phyloP scores from a whole-genome alignment of 2,113 vertebrate species.

The Mus spicilegus region DNA sequence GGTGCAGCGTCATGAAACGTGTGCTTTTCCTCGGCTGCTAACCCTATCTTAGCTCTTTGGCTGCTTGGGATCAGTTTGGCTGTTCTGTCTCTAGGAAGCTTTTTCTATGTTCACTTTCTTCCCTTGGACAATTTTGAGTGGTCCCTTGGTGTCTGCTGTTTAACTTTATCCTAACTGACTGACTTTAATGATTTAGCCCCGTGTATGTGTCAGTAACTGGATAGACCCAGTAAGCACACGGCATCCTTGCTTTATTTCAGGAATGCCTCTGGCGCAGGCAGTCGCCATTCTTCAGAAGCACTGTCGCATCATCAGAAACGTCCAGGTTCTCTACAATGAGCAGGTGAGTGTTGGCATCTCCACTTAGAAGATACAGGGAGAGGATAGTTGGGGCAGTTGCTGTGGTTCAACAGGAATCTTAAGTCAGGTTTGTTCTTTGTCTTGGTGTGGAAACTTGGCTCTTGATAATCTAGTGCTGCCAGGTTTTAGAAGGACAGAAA shows the following conservation, averaged over 20 bases:
- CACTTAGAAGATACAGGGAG: neutral
- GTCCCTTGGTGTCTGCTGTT: slow-evolving; percentile 27
- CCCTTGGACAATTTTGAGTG: neutral
- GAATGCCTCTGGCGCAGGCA: slow-evolving; percentile 98
- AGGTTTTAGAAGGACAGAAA: slow-evolving; percentile 49
- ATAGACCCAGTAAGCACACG: slow-evolving; percentile 48
- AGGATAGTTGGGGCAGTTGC: fast-evolving
- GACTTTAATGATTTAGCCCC: neutral
- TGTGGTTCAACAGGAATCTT: slow-evolving; percentile 32
- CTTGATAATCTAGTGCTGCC: slow-evolving; percentile 50
- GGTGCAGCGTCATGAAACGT: neutral
- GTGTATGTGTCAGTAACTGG: slow-evolving; percentile 11
- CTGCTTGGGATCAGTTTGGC: neutral
- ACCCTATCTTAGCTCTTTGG: slow-evolving; percentile 36
- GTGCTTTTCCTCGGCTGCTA: slow-evolving; percentile 7
- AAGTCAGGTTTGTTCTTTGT: neutral
- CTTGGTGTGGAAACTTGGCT: slow-evolving; percentile 43
- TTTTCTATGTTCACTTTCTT: slow-evolving; percentile 39
- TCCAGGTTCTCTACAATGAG: slow-evolving; percentile 99
- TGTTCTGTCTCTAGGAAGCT: slow-evolving; percentile 10
- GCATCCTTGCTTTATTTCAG: slow-evolving; percentile 85
- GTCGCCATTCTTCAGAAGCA: slow-evolving; percentile 99
- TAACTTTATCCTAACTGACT: slow-evolving; percentile 33
- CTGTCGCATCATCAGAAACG: slow-evolving; percentile 98
- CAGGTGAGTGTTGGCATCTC: slow-evolving; percentile 89